These are phyloP conservation scores for Melanaphis sacchari DNA, from an alignment of 1,140 invertebrate genomes.

Conservation along the genomic window DNA sequence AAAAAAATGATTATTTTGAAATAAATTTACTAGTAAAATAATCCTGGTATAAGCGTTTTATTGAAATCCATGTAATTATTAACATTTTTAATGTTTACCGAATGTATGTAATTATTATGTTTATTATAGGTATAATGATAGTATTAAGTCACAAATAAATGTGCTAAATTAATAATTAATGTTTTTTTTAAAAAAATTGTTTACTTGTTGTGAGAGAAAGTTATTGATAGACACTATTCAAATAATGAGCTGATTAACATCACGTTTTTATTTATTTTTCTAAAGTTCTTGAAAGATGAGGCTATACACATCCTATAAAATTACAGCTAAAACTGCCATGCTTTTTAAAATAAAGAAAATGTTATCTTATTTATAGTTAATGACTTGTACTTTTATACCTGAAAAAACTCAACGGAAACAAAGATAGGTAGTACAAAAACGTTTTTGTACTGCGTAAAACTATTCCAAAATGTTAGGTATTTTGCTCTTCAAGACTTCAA, in stretches of 20 bases:
- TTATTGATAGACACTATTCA: background rate
- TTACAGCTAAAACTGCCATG: background rate
- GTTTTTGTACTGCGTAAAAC: background rate
- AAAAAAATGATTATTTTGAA: background rate
- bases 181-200: background rate
- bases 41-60: too few species aligned
- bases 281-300: background rate
- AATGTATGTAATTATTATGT: too few species aligned
- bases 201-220: background rate
- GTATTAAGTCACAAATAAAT: too few species aligned
- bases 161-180: background rate
- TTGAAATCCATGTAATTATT: too few species aligned
- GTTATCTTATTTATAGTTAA: slow-evolving; percentile 21
- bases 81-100: too few species aligned
- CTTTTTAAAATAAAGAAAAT: slow-evolving; percentile 11
- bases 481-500: background rate
- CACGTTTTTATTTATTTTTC: background rate
- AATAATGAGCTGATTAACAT: background rate
- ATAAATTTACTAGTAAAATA: background rate
- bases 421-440: background rate
- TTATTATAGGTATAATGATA: too few species aligned
- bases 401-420: background rate
- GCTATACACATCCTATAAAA: background rate
- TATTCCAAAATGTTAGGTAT: background rate
- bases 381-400: background rate